A percentile compares a stretch with the other conserved stretches of the same genome.
Evolutionary conservation across 2,888 invertebrate genomes (phyloP).

Genomic region (Lucinisca nassula): DNA sequence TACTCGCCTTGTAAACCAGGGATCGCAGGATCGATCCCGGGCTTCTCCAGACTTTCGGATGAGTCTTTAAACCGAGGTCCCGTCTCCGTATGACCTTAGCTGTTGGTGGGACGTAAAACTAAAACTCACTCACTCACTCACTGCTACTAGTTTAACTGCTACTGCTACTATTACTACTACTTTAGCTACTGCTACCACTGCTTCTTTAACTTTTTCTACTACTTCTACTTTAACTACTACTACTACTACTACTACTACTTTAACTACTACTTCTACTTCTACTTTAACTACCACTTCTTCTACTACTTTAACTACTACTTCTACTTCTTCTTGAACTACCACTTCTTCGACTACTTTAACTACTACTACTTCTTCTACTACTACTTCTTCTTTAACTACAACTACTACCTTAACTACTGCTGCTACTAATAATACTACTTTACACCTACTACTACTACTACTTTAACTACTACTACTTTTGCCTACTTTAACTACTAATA

Average conservation of each 20-base stretch:
- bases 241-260: slow-evolving; percentile 16
- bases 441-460: neutral
- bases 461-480: no score
- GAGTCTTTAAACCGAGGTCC: no score
- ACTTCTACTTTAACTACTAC: slow-evolving; percentile 1
- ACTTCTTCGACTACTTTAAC: neutral
- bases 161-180: slow-evolving; percentile 4
- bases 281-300: neutral
- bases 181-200: slow-evolving; percentile 3
- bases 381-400: neutral
- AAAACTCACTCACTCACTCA: neutral
- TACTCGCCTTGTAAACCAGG: no score
- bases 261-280: slow-evolving; percentile 12
- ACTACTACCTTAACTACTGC: neutral
- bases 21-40: no score
- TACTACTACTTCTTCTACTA: neutral
- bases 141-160: slow-evolving; percentile 5
- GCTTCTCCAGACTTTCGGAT: no score
- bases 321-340: neutral
- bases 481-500: no score
- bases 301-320: neutral
- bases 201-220: no score
- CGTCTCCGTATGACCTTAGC: no score
- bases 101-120: no score
- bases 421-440: no score